Percentiles rank a stretch among this genome's conserved stretches.
Evolutionary conservation across 2,797 vertebrate species (phyloP).

Genomic region (Gymnodraco acuticeps): DNA sequence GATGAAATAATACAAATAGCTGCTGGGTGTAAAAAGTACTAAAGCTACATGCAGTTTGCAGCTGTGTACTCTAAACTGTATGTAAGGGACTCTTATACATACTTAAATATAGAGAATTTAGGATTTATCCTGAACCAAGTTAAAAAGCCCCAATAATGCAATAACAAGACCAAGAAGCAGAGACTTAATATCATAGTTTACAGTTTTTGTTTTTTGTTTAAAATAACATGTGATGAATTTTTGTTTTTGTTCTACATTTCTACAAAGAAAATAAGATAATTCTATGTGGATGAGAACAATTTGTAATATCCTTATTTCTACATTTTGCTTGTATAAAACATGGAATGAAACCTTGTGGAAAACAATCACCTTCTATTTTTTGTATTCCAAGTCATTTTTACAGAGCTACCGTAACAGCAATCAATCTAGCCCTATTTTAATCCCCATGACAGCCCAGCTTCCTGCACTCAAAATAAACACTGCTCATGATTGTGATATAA

Average conservation of each 20-base stretch:
- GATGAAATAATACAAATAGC: slow-evolving; percentile 24
- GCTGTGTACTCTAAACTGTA: neutral
- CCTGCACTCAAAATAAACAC: neutral
- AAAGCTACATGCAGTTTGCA: neutral
- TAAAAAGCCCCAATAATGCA: neutral
- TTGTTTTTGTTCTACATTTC: neutral
- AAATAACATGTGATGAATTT: neutral
- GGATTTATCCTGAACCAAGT: neutral
- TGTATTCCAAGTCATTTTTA: neutral
- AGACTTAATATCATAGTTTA: neutral
- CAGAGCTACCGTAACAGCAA: neutral
- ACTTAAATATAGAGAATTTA: neutral
- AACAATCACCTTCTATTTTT: too few relatives aligned
- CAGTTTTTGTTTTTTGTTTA: neutral
- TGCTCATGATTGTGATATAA: neutral
- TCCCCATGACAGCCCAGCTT: neutral
- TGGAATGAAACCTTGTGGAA: neutral
- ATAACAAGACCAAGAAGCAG: neutral
- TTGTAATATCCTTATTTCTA: neutral
- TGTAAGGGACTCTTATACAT: neutral
- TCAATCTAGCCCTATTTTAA: slow-evolving; percentile 10
- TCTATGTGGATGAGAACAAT: neutral
- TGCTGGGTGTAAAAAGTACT: slow-evolving; percentile 4
- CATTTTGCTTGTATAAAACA: neutral
- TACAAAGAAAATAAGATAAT: neutral